Evolutionary conservation across 2,797 vertebrate genomes (phyloP).

Genomic region (Numenius phaeopus): DNA sequence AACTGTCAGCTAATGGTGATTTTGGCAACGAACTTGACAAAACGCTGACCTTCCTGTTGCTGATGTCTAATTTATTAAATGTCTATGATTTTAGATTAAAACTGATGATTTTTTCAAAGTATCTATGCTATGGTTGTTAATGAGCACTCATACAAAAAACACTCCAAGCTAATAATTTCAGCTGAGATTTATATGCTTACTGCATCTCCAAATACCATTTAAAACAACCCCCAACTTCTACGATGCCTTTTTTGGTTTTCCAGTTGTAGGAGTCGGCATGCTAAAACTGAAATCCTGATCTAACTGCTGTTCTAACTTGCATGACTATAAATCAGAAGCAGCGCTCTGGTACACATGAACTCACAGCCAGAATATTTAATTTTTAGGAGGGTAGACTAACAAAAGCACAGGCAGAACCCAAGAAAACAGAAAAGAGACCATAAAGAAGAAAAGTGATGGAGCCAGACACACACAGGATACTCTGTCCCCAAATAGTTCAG

Average conservation of each 20-base stretch:
- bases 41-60: not conserved
- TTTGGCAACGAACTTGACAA: not conserved
- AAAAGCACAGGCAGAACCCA: not conserved
- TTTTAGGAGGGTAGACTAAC: not conserved
- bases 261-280: not conserved
- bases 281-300: slow-evolving; percentile 1
- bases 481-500: not conserved
- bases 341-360: not conserved
- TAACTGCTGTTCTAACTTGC: not conserved
- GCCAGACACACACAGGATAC: not conserved
- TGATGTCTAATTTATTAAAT: not conserved
- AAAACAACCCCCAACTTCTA: not conserved
- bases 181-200: not conserved
- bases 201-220: not conserved
- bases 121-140: not conserved
- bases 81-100: not conserved
- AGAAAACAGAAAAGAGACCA: not conserved
- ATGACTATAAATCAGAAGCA: not conserved
- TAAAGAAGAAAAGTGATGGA: not conserved
- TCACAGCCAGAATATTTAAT: not conserved
- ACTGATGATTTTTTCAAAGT: not conserved
- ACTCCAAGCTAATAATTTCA: not conserved
- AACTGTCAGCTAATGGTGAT: not conserved
- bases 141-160: not conserved
- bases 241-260: not conserved